Evolutionary conservation across 2,888 invertebrate species (phyloP).

Genomic region (Stomorhina lunata): DNA sequence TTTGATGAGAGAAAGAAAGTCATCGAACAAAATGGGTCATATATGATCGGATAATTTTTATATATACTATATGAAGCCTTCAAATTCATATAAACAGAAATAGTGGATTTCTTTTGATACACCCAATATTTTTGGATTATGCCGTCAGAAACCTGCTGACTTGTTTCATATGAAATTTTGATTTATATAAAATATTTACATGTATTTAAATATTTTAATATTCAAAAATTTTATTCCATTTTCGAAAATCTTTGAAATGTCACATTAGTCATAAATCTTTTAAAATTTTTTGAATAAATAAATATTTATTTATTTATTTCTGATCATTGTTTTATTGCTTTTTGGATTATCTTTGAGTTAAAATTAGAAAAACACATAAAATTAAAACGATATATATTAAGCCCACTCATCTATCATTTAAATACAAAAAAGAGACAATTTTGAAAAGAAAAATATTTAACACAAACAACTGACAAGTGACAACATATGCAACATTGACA

Average conservation of each 20-base stretch:
- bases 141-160: background rate
- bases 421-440: constrained; percentile 14
- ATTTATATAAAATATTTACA: background rate
- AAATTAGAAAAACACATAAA: background rate
- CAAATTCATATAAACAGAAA: too few relatives aligned
- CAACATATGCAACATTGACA: constrained; percentile 65
- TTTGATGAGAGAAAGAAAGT: too few relatives aligned
- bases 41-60: too few relatives aligned
- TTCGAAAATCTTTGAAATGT: constrained; percentile 27
- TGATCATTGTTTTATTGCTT: constrained; percentile 18
- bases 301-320: constrained; percentile 15
- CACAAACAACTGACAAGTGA: constrained; percentile 61
- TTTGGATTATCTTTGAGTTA: background rate
- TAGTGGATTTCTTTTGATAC: too few relatives aligned
- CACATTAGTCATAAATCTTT: constrained; percentile 54
- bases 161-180: background rate
- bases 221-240: too few relatives aligned
- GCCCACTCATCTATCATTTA: constrained; percentile 58
- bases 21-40: too few relatives aligned
- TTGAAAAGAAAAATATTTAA: constrained; percentile 45
- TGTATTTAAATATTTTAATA: background rate
- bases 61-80: too few relatives aligned
- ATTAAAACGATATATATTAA: constrained; percentile 32
- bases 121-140: too few relatives aligned
- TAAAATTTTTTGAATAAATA: background rate